A percentile compares a stretch with the other conserved stretches of the same genome.
Evolutionary conservation across 2,888 invertebrate genomes (phyloP).

Genomic region (Blastobasis adustella): DNA sequence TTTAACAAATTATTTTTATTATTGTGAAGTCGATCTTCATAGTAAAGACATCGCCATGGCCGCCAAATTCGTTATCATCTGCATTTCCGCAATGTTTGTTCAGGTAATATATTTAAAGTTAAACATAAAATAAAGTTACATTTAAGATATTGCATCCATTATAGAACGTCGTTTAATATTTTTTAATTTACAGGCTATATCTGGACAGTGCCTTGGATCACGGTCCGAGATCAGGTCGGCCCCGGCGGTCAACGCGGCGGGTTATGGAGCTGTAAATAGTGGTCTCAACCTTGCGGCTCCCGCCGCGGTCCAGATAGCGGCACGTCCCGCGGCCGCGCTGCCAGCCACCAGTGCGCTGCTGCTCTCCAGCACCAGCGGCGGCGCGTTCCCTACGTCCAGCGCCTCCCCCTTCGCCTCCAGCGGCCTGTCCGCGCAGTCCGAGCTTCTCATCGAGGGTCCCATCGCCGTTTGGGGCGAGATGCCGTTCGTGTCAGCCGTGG

Average conservation of each 20-base stretch:
- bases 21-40: slow-evolving; percentile 1
- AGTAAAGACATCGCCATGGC: slow-evolving; percentile 2
- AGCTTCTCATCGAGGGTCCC: not conserved
- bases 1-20: not conserved
- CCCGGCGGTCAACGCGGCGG: no score
- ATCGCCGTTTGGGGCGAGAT: not conserved
- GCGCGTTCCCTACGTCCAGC: slow-evolving; percentile 21
- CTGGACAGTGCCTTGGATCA: not conserved
- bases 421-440: slow-evolving; percentile 19
- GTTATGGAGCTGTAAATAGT: no score
- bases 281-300: no score
- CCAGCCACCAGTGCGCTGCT: no score
- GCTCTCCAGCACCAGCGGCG: slow-evolving; percentile 7
- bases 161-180: no score
- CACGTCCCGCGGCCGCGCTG: no score
- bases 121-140: no score
- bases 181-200: no score
- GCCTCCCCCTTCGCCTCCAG: slow-evolving; percentile 28
- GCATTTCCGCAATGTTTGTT: slow-evolving; percentile 6
- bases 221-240: no score
- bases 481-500: not conserved
- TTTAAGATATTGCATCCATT: no score
- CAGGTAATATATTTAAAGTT: slow-evolving; percentile 3
- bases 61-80: slow-evolving; percentile 4
- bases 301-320: no score